These are phyloP conservation scores for Agapornis roseicollis DNA, from an alignment of 2,113 vertebrate genomes.

Conservation along the genomic window DNA sequence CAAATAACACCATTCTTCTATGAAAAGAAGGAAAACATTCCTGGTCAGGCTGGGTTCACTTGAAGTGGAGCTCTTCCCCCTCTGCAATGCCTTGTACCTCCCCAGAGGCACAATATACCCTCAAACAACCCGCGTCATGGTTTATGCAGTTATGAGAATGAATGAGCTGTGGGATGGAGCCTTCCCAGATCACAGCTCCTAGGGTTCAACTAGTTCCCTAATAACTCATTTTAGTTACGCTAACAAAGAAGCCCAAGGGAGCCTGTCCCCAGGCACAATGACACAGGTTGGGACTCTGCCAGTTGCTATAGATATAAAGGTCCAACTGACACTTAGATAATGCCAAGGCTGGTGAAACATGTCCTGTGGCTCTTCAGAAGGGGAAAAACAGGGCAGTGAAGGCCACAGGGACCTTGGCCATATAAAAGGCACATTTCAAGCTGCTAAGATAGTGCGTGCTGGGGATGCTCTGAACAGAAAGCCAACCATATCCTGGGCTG, in stretches of 20 bases:
- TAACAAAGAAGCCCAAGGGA: neutral
- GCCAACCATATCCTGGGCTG: too few species aligned
- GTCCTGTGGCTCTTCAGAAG: neutral
- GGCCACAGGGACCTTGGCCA: neutral
- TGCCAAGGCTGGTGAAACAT: neutral
- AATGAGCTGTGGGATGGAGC: neutral
- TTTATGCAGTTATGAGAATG: neutral
- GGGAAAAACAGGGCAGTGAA: neutral
- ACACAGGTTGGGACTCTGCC: neutral
- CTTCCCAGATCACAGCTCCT: neutral
- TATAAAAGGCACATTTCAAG: neutral
- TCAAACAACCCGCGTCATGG: fast-evolving
- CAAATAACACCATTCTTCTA: neutral
- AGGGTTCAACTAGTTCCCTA: neutral
- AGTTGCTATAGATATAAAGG: neutral
- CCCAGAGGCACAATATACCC: fast-evolving
- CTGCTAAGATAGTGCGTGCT: neutral
- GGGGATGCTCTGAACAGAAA: neutral
- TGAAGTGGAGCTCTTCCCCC: neutral
- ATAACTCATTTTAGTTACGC: neutral
- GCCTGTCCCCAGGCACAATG: neutral
- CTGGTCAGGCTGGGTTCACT: neutral
- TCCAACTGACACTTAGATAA: neutral
- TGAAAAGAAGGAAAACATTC: neutral
- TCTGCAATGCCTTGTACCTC: neutral